Evolutionary conservation across 2,797 vertebrate genomes (phyloP), one percentile per base, ranked within the genome.

Genomic region (Pelobates cultripes): DNA sequence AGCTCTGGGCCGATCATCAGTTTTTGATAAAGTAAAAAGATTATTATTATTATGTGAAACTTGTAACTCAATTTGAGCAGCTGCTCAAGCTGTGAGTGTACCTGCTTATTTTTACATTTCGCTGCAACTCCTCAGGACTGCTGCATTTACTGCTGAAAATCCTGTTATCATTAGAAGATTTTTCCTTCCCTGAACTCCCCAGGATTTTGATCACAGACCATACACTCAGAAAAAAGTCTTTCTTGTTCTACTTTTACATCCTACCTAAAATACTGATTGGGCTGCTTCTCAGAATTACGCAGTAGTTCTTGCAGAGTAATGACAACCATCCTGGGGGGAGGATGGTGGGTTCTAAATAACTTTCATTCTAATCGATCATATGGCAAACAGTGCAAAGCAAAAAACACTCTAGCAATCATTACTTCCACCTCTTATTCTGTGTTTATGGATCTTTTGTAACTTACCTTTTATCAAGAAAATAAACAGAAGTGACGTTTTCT

Each of bases 21-120:
- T 15, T 8, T 73, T 68, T 67, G 28, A 44, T 28, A 61, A 66
- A 57, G 41, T 43, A n/a, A 68, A 68, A 73, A 78, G 42, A 77
- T 77, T 42, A 82, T 78, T 68, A 75, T 78, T 68, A 75, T 77
- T 45, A 77, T 73, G 70, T 77, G 13, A 28, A 70, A 57, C 28
- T 64, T 64, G 60, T 66, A 64, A n/a, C 41, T 14, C 41, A 57
- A 7, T 70, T 4, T 10, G 73, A 63, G 72, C 66, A 44, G 14
- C 64, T 53, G 43, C 42, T 61, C 75, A 64, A 41, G 76, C 75
- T 78, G 81, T 70, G 70, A 42, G 17, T 70, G n/a, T 17, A 78
- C 61, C 80, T 72, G 69, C 74, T 70, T 73, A 82, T 82, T 82
- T 77, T 44, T 63, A n/a, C 14, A 28, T 70, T 51, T 40, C 68